phyloP scores from a whole-genome alignment of 2,797 vertebrate genomes.

The Xiphophorus birchmanni region DNA sequence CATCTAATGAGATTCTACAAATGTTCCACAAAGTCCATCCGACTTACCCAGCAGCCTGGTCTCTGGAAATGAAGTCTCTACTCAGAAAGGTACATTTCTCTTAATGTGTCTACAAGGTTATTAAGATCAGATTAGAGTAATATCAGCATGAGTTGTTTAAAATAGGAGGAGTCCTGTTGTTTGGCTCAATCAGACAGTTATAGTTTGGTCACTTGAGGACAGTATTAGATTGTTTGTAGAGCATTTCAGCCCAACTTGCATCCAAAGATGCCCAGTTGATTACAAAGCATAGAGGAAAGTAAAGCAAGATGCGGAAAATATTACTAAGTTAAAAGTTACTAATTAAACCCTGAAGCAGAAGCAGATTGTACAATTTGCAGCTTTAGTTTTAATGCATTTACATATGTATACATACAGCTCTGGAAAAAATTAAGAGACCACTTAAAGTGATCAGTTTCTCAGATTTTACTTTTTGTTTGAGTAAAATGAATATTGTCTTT shows the following conservation, averaged over 20 bases:
- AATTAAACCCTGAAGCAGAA: not conserved
- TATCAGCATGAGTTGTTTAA: not conserved
- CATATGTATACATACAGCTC: not conserved
- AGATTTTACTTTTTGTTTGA: too few species aligned
- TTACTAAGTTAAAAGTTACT: not conserved
- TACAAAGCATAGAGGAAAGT: not conserved
- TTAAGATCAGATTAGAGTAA: not conserved
- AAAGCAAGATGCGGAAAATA: not conserved
- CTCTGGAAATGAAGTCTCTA: constrained; percentile 88
- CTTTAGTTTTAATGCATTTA: not conserved
- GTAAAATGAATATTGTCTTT: too few species aligned
- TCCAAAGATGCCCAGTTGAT: not conserved
- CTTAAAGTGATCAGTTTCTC: too few species aligned
- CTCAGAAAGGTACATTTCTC: constrained; percentile 81
- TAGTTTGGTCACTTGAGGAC: not conserved
- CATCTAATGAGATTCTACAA: constrained; percentile 86
- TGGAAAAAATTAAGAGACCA: too few species aligned
- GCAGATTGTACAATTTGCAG: not conserved
- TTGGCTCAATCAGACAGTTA: not conserved
- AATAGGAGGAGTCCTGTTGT: not conserved
- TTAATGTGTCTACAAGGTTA: not conserved
- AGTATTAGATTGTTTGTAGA: not conserved
- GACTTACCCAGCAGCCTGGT: constrained; percentile 90
- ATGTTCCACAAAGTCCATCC: constrained; percentile 87
- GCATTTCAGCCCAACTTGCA: not conserved